Conservation (phyloP, 2,113 vertebrate species). For the Leucosticte australis region DNA sequence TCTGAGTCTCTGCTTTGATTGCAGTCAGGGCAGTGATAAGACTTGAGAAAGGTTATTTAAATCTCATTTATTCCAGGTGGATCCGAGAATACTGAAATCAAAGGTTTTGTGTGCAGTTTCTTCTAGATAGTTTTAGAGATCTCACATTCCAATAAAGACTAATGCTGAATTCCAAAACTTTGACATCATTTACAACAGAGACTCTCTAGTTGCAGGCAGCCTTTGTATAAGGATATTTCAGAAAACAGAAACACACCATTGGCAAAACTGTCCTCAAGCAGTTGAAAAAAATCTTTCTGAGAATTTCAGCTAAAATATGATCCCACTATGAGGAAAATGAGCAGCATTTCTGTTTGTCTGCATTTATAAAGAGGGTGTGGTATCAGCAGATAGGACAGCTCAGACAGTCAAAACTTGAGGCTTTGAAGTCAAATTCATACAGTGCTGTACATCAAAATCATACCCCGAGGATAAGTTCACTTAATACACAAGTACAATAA, state of each 20-base stretch:
- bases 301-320: neutral
- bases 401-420: neutral
- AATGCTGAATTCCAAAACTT: neutral
- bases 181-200: neutral
- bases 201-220: neutral
- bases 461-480: neutral
- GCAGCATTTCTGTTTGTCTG: neutral
- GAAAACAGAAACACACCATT: neutral
- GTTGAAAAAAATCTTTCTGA: neutral
- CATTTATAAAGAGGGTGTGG: neutral
- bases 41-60: neutral
- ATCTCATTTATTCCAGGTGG: neutral
- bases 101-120: neutral
- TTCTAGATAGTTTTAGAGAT: neutral
- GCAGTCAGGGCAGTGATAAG: neutral
- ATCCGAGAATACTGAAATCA: neutral
- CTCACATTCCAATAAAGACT: neutral
- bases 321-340: neutral
- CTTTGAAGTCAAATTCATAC: neutral
- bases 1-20: neutral
- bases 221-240: neutral
- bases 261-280: neutral
- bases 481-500: neutral
- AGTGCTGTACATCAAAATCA: neutral
- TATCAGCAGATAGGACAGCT: neutral